Percentiles rank a stretch among this genome's conserved stretches.
Evolutionary conservation across 2,797 vertebrate genomes (phyloP).

Genomic region (Linurgus olivaceus): DNA sequence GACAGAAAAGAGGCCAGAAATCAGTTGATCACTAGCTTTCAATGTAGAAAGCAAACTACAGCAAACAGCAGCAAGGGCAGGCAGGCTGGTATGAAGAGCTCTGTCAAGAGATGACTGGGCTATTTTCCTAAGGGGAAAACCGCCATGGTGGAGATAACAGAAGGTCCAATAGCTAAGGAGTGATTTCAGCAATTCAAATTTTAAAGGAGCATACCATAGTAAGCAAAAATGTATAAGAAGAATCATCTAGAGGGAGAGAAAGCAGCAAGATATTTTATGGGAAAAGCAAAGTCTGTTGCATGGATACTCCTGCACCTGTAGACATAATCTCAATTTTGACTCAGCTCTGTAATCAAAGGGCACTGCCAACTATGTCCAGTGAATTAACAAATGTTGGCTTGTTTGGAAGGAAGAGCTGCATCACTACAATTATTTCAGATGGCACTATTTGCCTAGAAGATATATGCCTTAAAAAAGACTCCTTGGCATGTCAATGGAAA

Average conservation of each 20-base stretch:
- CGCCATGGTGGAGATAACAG: not conserved
- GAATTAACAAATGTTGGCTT: not conserved
- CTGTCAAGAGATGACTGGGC: not conserved
- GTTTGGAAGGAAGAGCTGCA: not conserved
- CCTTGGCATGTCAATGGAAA: not conserved
- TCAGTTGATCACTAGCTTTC: not conserved
- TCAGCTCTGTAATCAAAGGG: not conserved
- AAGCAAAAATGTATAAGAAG: not conserved
- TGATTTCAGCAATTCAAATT: not conserved
- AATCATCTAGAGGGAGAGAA: not conserved
- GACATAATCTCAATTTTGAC: not conserved
- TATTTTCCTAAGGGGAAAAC: not conserved
- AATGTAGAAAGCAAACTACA: not conserved
- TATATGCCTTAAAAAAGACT: not conserved
- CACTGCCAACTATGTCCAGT: not conserved
- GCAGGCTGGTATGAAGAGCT: not conserved
- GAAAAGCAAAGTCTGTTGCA: not conserved
- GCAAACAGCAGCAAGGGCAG: not conserved
- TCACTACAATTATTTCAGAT: conserved; percentile 13
- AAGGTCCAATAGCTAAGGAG: not conserved
- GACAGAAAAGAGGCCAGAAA: not conserved
- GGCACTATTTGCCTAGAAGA: not conserved
- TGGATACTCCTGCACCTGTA: not conserved
- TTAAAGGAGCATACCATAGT: not conserved
- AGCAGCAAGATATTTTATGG: not conserved